Base-by-base conservation (phyloP, 2,113 vertebrate species). In the Pseudorhombus dupliciocellatus region DNA sequence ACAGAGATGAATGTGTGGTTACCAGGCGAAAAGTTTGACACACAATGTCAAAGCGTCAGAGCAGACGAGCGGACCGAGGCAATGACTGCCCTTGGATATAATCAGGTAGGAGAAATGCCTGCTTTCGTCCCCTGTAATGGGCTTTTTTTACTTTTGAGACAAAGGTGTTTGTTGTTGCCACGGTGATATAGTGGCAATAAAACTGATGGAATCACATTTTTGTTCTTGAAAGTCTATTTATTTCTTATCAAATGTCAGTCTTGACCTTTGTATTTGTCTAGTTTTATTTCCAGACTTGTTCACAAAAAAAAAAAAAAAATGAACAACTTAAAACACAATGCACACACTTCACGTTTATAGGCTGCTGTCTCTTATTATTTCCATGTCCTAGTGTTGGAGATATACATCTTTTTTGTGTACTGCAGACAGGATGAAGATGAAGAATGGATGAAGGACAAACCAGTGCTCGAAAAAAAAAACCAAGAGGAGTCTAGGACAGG, bases 281-380 rank as follows among this genome's bases (percentile, higher is more conserved):
- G 57, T 31, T 37, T 53, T 62, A 46, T 46, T 72, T 72, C n/a
- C 9, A 75, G 28, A 66, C 34, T 44, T 44, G 5, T 50, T 75
- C 53, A 44, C 20, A n/a, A 48, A 16, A 70, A 67, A 40, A 58
- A 31, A 66, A 55, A 66, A 2, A 9, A 0, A 18, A 42, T 26
- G 54, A 60, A 66, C 24, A 68, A 26, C 28, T 34, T 34, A 30
- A 74, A 75, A 81, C 42, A 46, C 42, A 18, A 4, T 5, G 1
- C 16, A 11, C 21, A 44, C 25, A 15, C 10, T 6, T 25, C 26
- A 30, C 6, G 31, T 44, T 15, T 56, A 58, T 1, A 12, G 1
- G 21, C 4, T n/a, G 12, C 25, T 10, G 20, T 73, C 52, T 18
- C 34, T 72, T 28, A 7, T 46, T 40, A 53, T 18, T 15, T 62